Evolutionary conservation across 2,888 invertebrate genomes (phyloP).

Genomic region (Bembecia ichneumoniformis): DNA sequence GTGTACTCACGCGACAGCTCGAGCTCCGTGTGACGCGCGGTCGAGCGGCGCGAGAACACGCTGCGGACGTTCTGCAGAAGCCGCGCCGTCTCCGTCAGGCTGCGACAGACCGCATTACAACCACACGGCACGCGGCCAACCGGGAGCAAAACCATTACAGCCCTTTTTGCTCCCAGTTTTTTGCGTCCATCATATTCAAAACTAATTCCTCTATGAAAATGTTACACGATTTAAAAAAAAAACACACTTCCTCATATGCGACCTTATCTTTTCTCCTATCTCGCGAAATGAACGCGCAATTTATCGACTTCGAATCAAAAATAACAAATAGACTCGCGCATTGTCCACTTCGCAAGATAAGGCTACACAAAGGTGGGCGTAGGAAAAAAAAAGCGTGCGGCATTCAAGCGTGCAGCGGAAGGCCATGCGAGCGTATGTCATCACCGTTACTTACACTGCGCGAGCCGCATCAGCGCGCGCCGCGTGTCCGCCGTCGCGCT

Average conservation of each 20-base stretch:
- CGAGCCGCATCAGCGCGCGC: constrained; percentile 91
- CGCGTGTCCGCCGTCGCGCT: constrained; percentile 76
- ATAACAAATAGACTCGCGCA: no score
- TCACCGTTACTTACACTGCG: constrained; percentile 87
- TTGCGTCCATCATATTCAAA: no score
- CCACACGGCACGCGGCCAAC: background rate
- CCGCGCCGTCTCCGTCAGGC: constrained; percentile 97
- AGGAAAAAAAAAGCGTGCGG: constrained; percentile 10
- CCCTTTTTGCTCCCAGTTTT: background rate
- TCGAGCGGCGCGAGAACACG: constrained; percentile 87
- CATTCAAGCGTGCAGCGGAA: constrained; percentile 21
- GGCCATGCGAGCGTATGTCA: constrained; percentile 10
- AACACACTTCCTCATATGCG: no score
- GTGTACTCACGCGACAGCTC: constrained; percentile 92
- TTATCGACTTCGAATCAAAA: no score
- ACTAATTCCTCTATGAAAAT: no score
- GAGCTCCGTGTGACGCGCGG: constrained; percentile 87
- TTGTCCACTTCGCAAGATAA: no score
- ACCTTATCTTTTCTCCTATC: no score
- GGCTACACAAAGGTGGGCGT: no score
- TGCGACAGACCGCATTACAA: constrained; percentile 66
- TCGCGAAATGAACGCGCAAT: no score
- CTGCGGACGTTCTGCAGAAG: constrained; percentile 95
- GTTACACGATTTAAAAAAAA: no score
- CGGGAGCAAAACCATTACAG: constrained; percentile 1